These are phyloP conservation scores for Danionella dracula DNA, from an alignment of 2,797 vertebrate species.

Conservation along the genomic window DNA sequence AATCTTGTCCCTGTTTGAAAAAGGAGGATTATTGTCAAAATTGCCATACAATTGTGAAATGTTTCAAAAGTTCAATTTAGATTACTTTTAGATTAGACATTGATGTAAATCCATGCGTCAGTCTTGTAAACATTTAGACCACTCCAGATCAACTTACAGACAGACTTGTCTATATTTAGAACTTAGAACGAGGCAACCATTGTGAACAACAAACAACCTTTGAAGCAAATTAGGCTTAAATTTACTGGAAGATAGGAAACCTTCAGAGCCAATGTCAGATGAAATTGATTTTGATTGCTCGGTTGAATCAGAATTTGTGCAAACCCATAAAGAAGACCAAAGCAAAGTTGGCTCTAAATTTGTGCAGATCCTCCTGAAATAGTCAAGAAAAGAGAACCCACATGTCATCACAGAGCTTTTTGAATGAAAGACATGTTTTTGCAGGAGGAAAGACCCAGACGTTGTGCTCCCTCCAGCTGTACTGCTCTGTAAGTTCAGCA, in stretches of 20 bases:
- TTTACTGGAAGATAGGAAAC: neutral
- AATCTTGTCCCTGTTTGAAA: too few relatives aligned
- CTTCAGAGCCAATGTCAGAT: conserved; percentile 12
- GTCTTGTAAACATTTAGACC: conserved; percentile 24
- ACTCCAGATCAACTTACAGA: conserved; percentile 21
- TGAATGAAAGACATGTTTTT: too few relatives aligned
- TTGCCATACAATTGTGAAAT: too few relatives aligned
- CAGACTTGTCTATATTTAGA: conserved; percentile 25
- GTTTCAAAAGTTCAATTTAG: too few relatives aligned
- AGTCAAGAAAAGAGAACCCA: conserved; percentile 37
- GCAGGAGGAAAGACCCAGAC: conserved; percentile 65
- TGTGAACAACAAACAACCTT: conserved; percentile 8
- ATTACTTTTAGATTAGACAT: too few relatives aligned
- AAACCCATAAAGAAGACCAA: conserved; percentile 52
- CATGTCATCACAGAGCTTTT: conserved; percentile 59
- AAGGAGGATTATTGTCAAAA: too few relatives aligned
- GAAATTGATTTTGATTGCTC: conserved; percentile 49
- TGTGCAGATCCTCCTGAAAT: conserved; percentile 40
- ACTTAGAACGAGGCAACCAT: neutral
- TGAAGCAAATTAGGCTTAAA: neutral
- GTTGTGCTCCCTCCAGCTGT: conserved; percentile 54
- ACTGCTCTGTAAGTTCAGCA: conserved; percentile 56
- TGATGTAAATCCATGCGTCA: neutral
- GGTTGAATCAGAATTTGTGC: conserved; percentile 50
- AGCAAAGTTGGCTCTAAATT: conserved; percentile 31